Conservation (phyloP, 2,888 invertebrate genomes). For the Zootermopsis nevadensis region DNA sequence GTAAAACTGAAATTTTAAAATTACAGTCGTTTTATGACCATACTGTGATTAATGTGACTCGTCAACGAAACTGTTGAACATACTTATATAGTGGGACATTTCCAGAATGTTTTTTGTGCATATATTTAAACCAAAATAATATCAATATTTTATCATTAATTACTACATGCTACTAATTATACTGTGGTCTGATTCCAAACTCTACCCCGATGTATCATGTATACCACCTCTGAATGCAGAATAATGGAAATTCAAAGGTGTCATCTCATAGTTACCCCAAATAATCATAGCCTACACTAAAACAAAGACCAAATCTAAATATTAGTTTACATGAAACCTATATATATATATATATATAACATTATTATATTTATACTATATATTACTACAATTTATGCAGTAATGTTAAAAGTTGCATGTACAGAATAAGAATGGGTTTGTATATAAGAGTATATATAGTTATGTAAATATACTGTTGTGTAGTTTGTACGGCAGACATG, state of each 20-base stretch:
- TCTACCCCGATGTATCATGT: not conserved
- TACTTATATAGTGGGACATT: not conserved
- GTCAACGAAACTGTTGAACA: not conserved
- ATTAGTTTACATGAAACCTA: constrained; percentile 30
- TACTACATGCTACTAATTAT: constrained; percentile 7
- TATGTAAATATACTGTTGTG: constrained; percentile 56
- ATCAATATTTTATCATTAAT: not conserved
- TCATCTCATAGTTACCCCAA: not conserved
- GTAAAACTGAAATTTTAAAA: too few species aligned
- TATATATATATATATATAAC: constrained; percentile 39
- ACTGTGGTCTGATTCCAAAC: not conserved
- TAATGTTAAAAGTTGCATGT: constrained; percentile 45
- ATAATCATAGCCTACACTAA: constrained; percentile 26
- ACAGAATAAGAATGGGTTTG: constrained; percentile 49
- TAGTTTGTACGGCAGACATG: constrained; percentile 55
- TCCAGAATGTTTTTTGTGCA: not conserved
- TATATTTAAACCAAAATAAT: not conserved
- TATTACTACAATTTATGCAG: constrained; percentile 48
- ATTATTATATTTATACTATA: constrained; percentile 53
- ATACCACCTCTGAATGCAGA: constrained; percentile 26
- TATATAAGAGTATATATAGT: constrained; percentile 52
- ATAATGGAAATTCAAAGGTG: not conserved
- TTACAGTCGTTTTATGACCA: too few species aligned
- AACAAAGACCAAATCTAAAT: constrained; percentile 25
- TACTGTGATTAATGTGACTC: not conserved